These are phyloP conservation scores for Hetaerina titia DNA, from an alignment of 2,888 invertebrate species.

Conservation along the genomic window DNA sequence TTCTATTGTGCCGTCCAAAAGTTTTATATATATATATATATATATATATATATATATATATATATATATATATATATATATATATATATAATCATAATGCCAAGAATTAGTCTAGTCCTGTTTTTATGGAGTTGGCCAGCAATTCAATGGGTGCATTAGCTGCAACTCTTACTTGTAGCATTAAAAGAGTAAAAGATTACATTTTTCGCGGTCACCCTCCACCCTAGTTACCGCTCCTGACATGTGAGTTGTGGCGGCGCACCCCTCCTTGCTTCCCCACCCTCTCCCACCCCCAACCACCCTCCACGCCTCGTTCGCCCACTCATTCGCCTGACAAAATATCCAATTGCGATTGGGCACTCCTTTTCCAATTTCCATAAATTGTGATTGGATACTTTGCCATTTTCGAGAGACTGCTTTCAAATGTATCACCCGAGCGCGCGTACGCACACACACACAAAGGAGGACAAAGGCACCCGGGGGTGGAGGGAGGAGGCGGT, in stretches of 20 bases:
- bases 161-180: neutral
- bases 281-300: neutral
- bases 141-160: too few relatives aligned
- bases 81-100: too few relatives aligned
- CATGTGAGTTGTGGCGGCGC: neutral
- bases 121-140: too few relatives aligned
- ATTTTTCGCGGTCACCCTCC: neutral
- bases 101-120: too few relatives aligned
- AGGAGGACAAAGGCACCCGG: too few relatives aligned
- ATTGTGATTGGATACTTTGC: neutral
- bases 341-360: conserved; percentile 1
- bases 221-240: neutral
- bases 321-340: neutral
- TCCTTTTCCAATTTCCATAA: neutral
- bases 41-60: too few relatives aligned
- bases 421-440: neutral
- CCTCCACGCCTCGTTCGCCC: neutral
- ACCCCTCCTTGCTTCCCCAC: neutral
- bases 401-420: neutral
- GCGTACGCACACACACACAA: too few relatives aligned
- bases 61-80: too few relatives aligned
- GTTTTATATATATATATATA: too few relatives aligned
- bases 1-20: too few relatives aligned
- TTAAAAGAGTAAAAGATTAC: neutral
- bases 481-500: neutral